Conservation (phyloP, 2,888 invertebrate genomes). For the Drosophila austrosaltans region DNA sequence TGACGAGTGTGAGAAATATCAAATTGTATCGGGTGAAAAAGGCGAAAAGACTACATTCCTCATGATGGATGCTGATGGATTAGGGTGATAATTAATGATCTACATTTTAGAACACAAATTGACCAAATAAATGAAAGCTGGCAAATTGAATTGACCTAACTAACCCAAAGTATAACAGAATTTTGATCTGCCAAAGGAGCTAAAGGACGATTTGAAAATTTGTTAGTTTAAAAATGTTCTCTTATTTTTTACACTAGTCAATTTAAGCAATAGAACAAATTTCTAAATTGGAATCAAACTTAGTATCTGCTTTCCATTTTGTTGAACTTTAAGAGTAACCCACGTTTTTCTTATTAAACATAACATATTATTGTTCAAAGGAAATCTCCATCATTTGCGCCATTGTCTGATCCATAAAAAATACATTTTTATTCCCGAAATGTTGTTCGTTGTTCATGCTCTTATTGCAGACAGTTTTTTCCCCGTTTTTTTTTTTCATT, state of each 20-base stretch:
- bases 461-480: slow-evolving; percentile 33
- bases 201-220: too few species aligned
- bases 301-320: not conserved
- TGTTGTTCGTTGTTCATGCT: slow-evolving; percentile 19
- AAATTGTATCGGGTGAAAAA: slow-evolving; percentile 39
- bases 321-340: not conserved
- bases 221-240: too few species aligned
- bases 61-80: slow-evolving; percentile 77
- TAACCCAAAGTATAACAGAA: not conserved
- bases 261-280: too few species aligned
- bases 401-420: not conserved
- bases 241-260: too few species aligned
- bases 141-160: slow-evolving; percentile 36
- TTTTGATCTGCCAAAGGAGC: not conserved
- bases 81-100: slow-evolving; percentile 80
- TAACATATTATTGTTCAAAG: not conserved
- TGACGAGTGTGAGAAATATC: slow-evolving; percentile 78
- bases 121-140: slow-evolving; percentile 57
- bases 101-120: slow-evolving; percentile 53
- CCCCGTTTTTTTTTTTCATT: slow-evolving; percentile 33
- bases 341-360: not conserved
- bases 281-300: too few species aligned
- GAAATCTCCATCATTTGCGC: not conserved
- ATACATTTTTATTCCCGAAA: not conserved
- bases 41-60: slow-evolving; percentile 23